Evolutionary conservation across 2,113 vertebrate genomes (phyloP).

Genomic region (Ahaetulla prasina): DNA sequence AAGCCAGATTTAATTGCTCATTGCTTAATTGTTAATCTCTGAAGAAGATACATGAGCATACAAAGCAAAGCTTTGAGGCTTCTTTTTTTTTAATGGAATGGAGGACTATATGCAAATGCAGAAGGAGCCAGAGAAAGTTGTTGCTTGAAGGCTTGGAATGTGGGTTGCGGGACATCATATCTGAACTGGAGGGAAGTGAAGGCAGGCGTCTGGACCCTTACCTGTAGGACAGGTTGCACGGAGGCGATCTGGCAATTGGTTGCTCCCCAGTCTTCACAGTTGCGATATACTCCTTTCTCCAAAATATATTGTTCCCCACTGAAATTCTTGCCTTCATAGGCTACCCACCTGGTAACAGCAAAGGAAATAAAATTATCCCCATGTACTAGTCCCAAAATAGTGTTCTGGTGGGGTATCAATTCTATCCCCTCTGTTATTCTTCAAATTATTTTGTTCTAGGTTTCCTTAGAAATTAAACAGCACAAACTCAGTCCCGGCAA

Average conservation of each 20-base stretch:
- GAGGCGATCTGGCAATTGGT: slow-evolving; percentile 77
- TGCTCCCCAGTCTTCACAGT: slow-evolving; percentile 88
- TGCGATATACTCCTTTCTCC: slow-evolving; percentile 93
- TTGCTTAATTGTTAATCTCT: neutral
- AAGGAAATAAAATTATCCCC: neutral
- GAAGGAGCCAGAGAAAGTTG: neutral
- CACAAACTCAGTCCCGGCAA: too few species aligned
- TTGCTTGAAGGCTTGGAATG: neutral
- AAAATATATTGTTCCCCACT: slow-evolving; percentile 87
- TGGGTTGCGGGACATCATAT: neutral
- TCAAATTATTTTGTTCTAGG: too few species aligned
- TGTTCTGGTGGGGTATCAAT: neutral
- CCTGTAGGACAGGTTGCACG: slow-evolving; percentile 84
- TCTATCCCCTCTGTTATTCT: neutral
- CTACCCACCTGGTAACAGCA: slow-evolving; percentile 80
- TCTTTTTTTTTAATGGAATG: neutral
- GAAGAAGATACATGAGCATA: neutral
- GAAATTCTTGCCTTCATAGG: slow-evolving; percentile 87
- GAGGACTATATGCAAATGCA: too few species aligned
- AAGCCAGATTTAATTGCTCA: neutral
- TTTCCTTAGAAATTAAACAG: too few species aligned
- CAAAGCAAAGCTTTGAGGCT: neutral
- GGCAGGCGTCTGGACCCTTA: slow-evolving; percentile 42
- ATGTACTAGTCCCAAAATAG: neutral
- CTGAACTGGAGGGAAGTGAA: neutral